Evolutionary conservation across 2,797 vertebrate species (phyloP), one percentile per base, ranked within the genome.

Genomic region (Poecilia velifera): DNA sequence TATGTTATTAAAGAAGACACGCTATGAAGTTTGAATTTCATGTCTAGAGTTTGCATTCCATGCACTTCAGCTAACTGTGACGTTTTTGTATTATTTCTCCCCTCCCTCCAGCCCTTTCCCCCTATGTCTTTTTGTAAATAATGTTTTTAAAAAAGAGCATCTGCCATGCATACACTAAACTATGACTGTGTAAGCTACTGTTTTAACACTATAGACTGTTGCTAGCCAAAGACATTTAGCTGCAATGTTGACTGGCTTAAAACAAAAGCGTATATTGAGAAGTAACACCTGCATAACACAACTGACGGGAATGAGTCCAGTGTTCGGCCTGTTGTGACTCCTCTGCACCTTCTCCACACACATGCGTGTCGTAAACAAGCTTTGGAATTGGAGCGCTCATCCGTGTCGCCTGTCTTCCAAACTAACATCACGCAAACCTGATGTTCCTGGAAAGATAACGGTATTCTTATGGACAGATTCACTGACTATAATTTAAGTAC

Each of bases 31-130:
- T 95, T 94, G 88, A 93, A 90, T 95, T 94, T 92, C 92, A 94
- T 95, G 95, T 95, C 90, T 96, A 96, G 92, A 90, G 78, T 95
- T 94, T 95, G 95, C 94, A 95, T 96, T 96, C 92, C 92, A 94
- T 96, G 95, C 96, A 96, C 95, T 96, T 95, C 96, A 93, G 92
- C 95, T 95, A 95, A 96, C 95, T 96, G 95, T 96, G 95, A 96
- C 94, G 7, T 90, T 92, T 91, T 93, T 90, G 81, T 86, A 83
- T 90, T 73, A 84, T 64, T 25, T 85, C n/a, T 28, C 25, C 13
- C 12, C n/a, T 31, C 12, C 12, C 8, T 53, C 57, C 28, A 18
- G 4, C 57, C 2, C 57, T 28, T 31, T 87, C 87, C 89, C 93
- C 91, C 88, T 86, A 93, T 90, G 93, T 95, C 95, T 96, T 53